phyloP scores from a whole-genome alignment of 2,888 invertebrate genomes.

The Nemapogon koenigi region DNA sequence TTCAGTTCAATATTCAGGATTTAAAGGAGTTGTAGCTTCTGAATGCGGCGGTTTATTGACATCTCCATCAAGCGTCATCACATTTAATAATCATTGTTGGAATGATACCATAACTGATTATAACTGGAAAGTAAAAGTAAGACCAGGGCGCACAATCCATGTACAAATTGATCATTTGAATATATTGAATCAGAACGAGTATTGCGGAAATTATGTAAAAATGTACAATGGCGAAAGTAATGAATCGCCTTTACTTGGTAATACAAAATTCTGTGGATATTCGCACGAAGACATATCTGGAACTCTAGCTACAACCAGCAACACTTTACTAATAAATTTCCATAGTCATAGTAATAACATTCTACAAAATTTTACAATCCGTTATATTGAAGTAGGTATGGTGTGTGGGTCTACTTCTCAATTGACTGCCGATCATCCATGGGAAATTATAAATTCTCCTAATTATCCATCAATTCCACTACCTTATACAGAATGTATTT shows the following conservation, averaged over 20 bases:
- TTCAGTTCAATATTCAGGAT: slow-evolving; percentile 70
- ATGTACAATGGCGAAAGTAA: slow-evolving; percentile 76
- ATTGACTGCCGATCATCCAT: slow-evolving; percentile 52
- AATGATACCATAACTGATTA: slow-evolving; percentile 51
- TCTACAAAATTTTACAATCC: slow-evolving; percentile 46
- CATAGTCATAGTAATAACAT: slow-evolving; percentile 1
- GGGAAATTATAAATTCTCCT: slow-evolving; percentile 73
- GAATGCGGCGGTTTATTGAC: slow-evolving; percentile 75
- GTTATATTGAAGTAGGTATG: slow-evolving; percentile 67
- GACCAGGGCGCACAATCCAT: slow-evolving; percentile 73
- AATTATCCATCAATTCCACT: slow-evolving; percentile 82
- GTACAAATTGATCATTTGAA: slow-evolving; percentile 68
- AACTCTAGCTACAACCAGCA: slow-evolving; percentile 67
- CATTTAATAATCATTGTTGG: slow-evolving; percentile 24
- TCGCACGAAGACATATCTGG: slow-evolving; percentile 33
- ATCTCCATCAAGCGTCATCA: slow-evolving; percentile 63
- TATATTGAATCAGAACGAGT: slow-evolving; percentile 47
- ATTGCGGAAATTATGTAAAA: slow-evolving; percentile 49
- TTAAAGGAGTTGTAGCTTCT: slow-evolving; percentile 60
- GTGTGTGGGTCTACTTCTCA: slow-evolving; percentile 73
- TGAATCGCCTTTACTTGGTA: slow-evolving; percentile 75
- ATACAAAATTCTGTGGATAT: slow-evolving; percentile 76
- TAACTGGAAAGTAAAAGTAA: slow-evolving; percentile 77
- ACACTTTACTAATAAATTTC: slow-evolving; percentile 40
- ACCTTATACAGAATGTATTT: slow-evolving; percentile 82